Conservation (phyloP, 2,888 invertebrate species). For the Ceramica pisi region DNA sequence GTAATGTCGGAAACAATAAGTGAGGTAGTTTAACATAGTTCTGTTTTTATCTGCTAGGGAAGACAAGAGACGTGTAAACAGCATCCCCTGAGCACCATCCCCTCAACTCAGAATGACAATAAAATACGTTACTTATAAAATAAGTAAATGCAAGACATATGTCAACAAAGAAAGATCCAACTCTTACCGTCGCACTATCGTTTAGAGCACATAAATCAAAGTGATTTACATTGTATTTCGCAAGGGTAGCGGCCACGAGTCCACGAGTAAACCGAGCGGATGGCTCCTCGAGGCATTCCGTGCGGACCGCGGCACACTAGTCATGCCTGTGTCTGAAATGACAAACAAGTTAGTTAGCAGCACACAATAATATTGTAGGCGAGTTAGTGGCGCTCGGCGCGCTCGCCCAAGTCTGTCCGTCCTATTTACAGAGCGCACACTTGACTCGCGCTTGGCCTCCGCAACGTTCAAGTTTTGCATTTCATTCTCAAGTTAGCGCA, state of each 20-base stretch:
- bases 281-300: constrained; percentile 68
- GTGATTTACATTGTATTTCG: constrained; percentile 62
- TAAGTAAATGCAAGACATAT: constrained; percentile 37
- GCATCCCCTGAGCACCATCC: not conserved
- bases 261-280: constrained; percentile 58
- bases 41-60: not conserved
- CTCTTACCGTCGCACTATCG: constrained; percentile 34
- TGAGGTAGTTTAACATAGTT: not conserved
- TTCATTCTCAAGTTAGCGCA: constrained; percentile 84
- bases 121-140: constrained; percentile 35
- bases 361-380: constrained; percentile 77
- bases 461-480: constrained; percentile 82
- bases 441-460: constrained; percentile 83
- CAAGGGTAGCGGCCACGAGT: constrained; percentile 50
- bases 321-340: constrained; percentile 71
- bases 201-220: constrained; percentile 55
- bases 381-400: constrained; percentile 70
- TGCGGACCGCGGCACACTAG: constrained; percentile 65
- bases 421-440: constrained; percentile 80
- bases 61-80: not conserved
- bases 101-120: constrained; percentile 9
- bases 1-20: not conserved
- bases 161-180: constrained; percentile 17
- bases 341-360: constrained; percentile 79
- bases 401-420: constrained; percentile 72